phyloP scores from a whole-genome alignment of 2,113 vertebrate species.

The Setophaga petechia region DNA sequence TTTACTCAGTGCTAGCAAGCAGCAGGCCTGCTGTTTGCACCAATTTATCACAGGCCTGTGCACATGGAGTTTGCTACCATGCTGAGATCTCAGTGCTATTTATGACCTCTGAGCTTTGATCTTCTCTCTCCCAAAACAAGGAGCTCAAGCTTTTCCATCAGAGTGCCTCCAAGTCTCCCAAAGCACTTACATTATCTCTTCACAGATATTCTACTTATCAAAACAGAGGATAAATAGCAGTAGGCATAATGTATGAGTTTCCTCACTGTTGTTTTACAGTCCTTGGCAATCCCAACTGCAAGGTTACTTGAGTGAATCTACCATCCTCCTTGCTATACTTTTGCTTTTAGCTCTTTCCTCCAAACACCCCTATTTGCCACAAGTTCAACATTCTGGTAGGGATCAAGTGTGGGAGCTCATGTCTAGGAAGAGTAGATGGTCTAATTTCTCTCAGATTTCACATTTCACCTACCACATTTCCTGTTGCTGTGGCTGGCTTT shows the following conservation, averaged over 20 bases:
- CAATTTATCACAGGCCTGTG: neutral
- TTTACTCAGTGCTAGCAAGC: neutral
- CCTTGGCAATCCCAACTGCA: neutral
- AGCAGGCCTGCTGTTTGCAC: neutral
- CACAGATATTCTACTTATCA: neutral
- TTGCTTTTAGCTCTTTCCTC: neutral
- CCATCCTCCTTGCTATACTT: neutral
- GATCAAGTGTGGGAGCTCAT: neutral
- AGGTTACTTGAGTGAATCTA: neutral
- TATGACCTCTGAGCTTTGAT: neutral
- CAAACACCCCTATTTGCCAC: fast-evolving
- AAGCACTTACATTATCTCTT: neutral
- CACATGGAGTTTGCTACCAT: too few species aligned
- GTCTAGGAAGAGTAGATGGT: neutral
- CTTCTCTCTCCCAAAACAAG: neutral
- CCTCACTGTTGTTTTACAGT: neutral
- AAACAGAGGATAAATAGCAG: neutral
- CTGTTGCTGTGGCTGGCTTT: neutral
- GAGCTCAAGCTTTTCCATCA: neutral
- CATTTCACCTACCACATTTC: neutral
- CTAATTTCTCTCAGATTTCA: neutral
- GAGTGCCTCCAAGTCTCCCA: neutral
- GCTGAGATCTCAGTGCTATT: neutral
- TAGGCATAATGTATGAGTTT: neutral
- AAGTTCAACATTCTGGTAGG: neutral